These are phyloP conservation scores for Anadara kagoshimensis DNA, from an alignment of 1,140 invertebrate species.

Conservation along the genomic window DNA sequence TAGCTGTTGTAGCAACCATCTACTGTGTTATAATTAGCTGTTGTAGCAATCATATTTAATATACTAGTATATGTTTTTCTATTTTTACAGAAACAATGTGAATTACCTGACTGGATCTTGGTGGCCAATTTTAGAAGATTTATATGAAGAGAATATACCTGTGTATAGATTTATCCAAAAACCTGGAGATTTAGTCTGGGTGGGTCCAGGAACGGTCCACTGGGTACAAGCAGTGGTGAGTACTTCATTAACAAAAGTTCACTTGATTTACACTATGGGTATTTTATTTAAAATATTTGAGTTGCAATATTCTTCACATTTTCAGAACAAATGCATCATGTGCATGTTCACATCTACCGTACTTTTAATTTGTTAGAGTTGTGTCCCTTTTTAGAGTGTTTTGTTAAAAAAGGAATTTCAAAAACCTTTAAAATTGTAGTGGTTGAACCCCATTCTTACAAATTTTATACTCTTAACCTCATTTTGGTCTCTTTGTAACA, in stretches of 20 bases:
- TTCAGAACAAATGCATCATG: no score
- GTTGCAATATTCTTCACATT: no score
- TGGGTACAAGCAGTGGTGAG: constrained; percentile 85
- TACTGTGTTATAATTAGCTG: background rate
- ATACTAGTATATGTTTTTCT: background rate
- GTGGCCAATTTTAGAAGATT: constrained; percentile 98
- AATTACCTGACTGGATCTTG: constrained; percentile 99
- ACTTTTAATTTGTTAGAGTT: no score
- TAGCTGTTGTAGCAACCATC: no score
- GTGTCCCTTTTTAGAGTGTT: no score
- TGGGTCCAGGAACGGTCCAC: constrained; percentile 96
- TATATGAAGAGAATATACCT: constrained; percentile 96
- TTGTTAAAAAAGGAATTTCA: no score
- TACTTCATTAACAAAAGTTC: constrained; percentile 31
- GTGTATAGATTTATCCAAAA: constrained; percentile 98
- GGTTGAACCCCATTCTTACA: background rate
- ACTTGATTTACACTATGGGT: no score
- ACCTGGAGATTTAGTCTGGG: constrained; percentile 99
- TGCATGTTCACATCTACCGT: no score
- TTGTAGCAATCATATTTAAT: background rate
- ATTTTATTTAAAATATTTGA: no score
- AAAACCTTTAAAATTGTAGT: no score
- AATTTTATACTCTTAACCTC: background rate
- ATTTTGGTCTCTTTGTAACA: constrained; percentile 40
- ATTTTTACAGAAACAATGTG: constrained; percentile 84